These are phyloP conservation scores for Drosophila persimilis DNA, from an alignment of 1,140 invertebrate species.

Conservation along the genomic window DNA sequence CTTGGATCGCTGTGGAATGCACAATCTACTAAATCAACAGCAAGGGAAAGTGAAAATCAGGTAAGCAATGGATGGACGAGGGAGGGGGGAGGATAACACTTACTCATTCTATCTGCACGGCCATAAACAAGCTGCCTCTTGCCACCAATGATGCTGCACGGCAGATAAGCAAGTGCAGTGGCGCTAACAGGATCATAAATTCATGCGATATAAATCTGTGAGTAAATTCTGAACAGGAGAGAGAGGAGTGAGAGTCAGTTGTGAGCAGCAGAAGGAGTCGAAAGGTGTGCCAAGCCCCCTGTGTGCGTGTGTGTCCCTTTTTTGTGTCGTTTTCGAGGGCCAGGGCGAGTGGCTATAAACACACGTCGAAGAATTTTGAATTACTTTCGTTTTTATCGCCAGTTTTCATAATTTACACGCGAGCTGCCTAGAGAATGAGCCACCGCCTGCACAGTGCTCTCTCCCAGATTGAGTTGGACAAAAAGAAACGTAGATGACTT, in stretches of 20 bases:
- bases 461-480: background rate
- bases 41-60: conserved; percentile 51
- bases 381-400: conserved; percentile 77
- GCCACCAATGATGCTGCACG: conserved; percentile 36
- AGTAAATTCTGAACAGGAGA: too few relatives aligned
- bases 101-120: conserved; percentile 63
- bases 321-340: conserved; percentile 20
- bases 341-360: background rate
- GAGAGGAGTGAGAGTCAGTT: conserved; percentile 9
- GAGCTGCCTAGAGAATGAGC: conserved; percentile 45
- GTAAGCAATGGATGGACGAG: conserved; percentile 34
- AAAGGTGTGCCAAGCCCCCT: too few relatives aligned
- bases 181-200: conserved; percentile 81
- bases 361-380: conserved; percentile 70
- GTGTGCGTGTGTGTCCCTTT: conserved; percentile 11
- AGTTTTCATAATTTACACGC: conserved; percentile 61
- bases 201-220: conserved; percentile 72
- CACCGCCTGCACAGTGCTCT: background rate
- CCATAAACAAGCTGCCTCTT: conserved; percentile 65
- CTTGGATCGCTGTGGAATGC: too few relatives aligned
- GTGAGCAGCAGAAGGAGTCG: background rate
- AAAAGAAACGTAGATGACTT: conserved; percentile 63
- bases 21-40: too few relatives aligned
- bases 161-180: conserved; percentile 67
- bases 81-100: conserved; percentile 41